phyloP scores from a whole-genome alignment of 2,797 vertebrate species.

The Sebastes aleutianus region DNA sequence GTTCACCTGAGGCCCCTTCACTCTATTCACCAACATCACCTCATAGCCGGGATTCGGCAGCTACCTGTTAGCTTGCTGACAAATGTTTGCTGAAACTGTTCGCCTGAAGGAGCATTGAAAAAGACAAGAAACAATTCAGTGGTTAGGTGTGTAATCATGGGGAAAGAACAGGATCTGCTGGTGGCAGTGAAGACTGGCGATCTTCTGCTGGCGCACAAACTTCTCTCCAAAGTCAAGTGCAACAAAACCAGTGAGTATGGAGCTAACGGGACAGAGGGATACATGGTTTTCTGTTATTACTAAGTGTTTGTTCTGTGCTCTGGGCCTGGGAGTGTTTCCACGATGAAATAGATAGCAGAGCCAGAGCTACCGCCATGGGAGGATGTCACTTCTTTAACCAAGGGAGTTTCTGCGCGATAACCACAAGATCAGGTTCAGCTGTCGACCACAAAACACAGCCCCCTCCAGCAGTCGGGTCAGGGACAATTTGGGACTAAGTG shows the following conservation, averaged over 20 bases:
- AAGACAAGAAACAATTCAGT: neutral
- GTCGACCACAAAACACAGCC: conserved; percentile 9
- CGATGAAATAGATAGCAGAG: conserved; percentile 8
- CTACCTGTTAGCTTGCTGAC: conserved; percentile 9
- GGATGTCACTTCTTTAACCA: neutral
- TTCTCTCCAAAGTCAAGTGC: conserved; percentile 83
- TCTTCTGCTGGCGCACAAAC: conserved; percentile 79
- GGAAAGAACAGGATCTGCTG: conserved; percentile 84
- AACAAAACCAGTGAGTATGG: conserved; percentile 82
- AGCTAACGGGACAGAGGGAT: neutral
- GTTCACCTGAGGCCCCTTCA: neutral
- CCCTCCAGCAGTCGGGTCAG: conserved; percentile 11
- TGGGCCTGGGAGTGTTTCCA: conserved; percentile 13
- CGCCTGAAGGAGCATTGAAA: conserved; percentile 1
- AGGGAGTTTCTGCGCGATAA: conserved; percentile 30
- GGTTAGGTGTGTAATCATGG: conserved; percentile 66
- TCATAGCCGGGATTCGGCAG: conserved; percentile 24
- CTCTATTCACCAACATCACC: neutral
- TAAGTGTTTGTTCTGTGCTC: neutral
- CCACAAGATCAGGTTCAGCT: conserved; percentile 33
- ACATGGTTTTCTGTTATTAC: neutral
- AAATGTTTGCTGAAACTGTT: conserved; percentile 23
- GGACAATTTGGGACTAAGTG: conserved; percentile 55
- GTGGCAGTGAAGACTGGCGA: conserved; percentile 83
- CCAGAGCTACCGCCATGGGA: neutral